Conservation (phyloP, 2,797 vertebrate genomes). For the Crocodylus rhombifer region DNA sequence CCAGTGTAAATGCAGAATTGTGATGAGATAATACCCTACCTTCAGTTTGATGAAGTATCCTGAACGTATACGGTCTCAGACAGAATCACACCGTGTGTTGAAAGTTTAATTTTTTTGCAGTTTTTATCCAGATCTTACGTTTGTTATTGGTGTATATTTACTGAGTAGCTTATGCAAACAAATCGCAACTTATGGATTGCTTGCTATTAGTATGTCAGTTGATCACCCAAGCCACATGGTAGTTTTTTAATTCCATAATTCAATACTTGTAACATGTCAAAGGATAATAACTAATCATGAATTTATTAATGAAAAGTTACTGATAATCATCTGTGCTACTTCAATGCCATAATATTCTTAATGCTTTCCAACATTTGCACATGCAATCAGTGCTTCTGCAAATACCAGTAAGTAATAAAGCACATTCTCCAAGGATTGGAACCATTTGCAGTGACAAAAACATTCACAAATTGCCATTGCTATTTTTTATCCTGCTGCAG, state of each 20-base stretch:
- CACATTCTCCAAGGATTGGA: slow-evolving; percentile 47
- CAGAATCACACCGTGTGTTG: neutral
- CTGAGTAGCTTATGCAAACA: neutral
- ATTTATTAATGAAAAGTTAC: slow-evolving; percentile 61
- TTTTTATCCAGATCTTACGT: neutral
- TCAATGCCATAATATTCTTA: slow-evolving; percentile 55
- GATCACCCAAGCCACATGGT: neutral
- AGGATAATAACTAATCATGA: slow-evolving; percentile 53
- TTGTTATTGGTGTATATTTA: neutral
- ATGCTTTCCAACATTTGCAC: slow-evolving; percentile 64
- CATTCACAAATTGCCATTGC: slow-evolving; percentile 51
- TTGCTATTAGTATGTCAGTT: slow-evolving; percentile 14
- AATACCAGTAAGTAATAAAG: slow-evolving; percentile 73
- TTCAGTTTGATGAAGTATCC: neutral
- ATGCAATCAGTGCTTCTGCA: slow-evolving; percentile 63
- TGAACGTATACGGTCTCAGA: neutral
- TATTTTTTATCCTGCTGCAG: slow-evolving; percentile 45
- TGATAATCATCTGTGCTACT: slow-evolving; percentile 15
- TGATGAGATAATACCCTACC: fast-evolving
- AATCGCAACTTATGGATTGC: neutral
- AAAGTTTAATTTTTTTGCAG: neutral
- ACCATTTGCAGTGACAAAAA: slow-evolving; percentile 64
- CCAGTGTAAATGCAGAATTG: neutral
- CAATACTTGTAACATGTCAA: neutral
- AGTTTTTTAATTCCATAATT: neutral